Percentiles rank a stretch among this genome's conserved stretches.
These are phyloP conservation scores for Orthosia cruda DNA, from an alignment of 2,888 invertebrate genomes.

Conservation along the genomic window DNA sequence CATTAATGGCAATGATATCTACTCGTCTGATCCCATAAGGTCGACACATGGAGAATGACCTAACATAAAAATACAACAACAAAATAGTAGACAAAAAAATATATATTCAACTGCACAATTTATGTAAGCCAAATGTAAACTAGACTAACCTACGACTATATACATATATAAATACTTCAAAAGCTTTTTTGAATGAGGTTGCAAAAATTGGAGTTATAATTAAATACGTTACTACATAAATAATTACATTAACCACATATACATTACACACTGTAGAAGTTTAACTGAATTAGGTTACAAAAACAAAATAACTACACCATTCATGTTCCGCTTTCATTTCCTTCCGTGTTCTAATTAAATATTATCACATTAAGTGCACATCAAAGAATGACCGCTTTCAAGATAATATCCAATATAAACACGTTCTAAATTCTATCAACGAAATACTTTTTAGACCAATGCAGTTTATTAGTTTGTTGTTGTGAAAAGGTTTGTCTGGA, in stretches of 20 bases:
- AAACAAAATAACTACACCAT: conserved; percentile 6
- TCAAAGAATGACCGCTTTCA: conserved; percentile 43
- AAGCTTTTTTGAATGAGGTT: conserved; percentile 19
- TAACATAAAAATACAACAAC: not conserved
- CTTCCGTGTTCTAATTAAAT: conserved; percentile 49
- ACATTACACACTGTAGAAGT: conserved; percentile 9
- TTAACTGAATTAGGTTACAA: conserved; percentile 30
- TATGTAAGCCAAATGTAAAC: no score
- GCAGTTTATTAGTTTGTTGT: conserved; percentile 14
- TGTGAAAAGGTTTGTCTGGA: not conserved
- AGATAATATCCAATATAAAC: conserved; percentile 22
- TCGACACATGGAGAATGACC: not conserved
- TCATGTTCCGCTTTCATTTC: conserved; percentile 21
- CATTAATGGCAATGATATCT: no score
- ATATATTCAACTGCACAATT: not conserved
- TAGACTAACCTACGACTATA: no score
- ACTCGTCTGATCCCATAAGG: not conserved
- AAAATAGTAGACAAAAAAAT: not conserved
- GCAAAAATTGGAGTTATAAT: conserved; percentile 18
- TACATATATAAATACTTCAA: not conserved
- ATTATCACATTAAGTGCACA: conserved; percentile 60
- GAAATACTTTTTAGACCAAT: conserved; percentile 3
- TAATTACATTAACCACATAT: conserved; percentile 26
- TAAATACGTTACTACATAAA: conserved; percentile 9
- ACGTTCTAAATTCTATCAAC: conserved; percentile 4